phyloP scores from a whole-genome alignment of 2,888 invertebrate genomes.

The Apocheima hispidaria region DNA sequence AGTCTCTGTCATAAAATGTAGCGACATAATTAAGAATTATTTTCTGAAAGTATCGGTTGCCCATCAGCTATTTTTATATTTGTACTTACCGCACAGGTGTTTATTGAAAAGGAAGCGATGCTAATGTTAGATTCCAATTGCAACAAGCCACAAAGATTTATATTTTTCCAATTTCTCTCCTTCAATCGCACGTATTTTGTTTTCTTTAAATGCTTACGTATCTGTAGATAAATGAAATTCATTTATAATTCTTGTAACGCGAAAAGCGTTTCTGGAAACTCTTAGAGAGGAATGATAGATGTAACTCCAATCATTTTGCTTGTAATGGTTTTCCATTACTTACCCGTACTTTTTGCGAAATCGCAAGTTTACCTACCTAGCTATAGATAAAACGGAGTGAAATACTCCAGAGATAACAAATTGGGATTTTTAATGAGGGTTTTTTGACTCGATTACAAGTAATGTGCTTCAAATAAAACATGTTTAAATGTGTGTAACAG shows the following conservation, averaged over 20 bases:
- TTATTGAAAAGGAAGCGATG: constrained; percentile 41
- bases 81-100: constrained; percentile 45
- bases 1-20: constrained; percentile 40
- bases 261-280: constrained; percentile 17
- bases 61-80: constrained; percentile 37
- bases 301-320: constrained; percentile 19
- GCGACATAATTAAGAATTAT: constrained; percentile 28
- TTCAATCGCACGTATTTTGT: constrained; percentile 10
- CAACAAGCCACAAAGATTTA: constrained; percentile 19
- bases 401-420: neutral
- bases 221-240: constrained; percentile 12
- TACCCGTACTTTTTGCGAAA: constrained; percentile 2
- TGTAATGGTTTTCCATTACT: constrained; percentile 9
- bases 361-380: neutral
- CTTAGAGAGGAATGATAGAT: constrained; percentile 14
- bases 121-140: constrained; percentile 37
- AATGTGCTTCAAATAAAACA: neutral
- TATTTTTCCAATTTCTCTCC: neutral
- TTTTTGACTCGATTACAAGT: neutral
- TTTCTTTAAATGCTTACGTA: constrained; percentile 7
- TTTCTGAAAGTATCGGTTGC: constrained; percentile 28
- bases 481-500: neutral
- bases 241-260: constrained; percentile 16
- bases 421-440: neutral
- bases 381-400: neutral